Evolutionary conservation across 2,113 vertebrate genomes (phyloP).

Genomic region (Silurus asotus): DNA sequence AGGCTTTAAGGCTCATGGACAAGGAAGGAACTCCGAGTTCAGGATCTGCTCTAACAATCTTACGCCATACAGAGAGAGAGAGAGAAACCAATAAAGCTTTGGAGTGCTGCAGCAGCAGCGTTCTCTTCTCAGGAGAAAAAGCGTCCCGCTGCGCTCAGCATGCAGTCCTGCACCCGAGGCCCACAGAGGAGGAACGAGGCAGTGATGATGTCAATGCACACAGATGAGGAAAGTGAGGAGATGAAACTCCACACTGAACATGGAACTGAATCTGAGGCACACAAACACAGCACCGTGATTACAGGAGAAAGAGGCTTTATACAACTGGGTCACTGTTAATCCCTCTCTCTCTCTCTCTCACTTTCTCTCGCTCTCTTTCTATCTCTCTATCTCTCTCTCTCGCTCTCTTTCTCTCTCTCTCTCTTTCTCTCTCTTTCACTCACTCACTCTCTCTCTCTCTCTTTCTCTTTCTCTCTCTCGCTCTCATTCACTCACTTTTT

Average conservation of each 20-base stretch:
- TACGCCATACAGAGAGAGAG: not conserved
- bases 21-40: not conserved
- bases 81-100: not conserved
- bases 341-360: not conserved
- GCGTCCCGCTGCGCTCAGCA: conserved; percentile 8
- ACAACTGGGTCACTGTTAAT: conserved; percentile 32
- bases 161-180: not conserved
- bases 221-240: conserved; percentile 29
- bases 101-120: not conserved
- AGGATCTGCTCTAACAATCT: not conserved
- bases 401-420: not conserved
- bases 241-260: conserved; percentile 40
- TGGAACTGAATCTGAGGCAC: not conserved
- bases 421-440: not conserved
- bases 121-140: conserved; percentile 4
- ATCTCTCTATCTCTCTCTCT: conserved; percentile 4
- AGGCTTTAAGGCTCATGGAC: not conserved
- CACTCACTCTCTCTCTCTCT: not conserved
- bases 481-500: not conserved
- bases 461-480: not conserved
- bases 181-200: conserved; percentile 9
- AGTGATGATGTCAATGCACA: conserved; percentile 27
- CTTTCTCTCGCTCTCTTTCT: not conserved
- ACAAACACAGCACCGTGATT: conserved; percentile 31
- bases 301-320: not conserved